These are phyloP conservation scores for Apamea epomidion DNA, from an alignment of 2,888 invertebrate genomes.

Conservation along the genomic window DNA sequence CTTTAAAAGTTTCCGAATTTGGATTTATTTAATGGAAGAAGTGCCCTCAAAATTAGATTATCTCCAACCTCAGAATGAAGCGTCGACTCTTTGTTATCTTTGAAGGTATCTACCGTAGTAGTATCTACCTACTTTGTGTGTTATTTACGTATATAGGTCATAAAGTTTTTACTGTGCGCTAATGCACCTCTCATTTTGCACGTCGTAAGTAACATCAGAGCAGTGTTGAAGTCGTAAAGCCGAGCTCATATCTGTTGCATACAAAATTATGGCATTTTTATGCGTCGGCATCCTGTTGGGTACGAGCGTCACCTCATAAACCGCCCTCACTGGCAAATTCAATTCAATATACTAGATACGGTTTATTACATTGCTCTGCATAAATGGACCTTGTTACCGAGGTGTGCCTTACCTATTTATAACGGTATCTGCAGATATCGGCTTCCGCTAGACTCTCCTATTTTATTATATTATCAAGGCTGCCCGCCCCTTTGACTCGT, in stretches of 20 bases:
- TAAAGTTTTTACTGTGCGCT: constrained; percentile 56
- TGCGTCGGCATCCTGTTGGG: constrained; percentile 76
- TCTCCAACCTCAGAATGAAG: constrained; percentile 16
- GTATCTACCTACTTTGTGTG: constrained; percentile 26
- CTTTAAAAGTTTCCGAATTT: constrained; percentile 75
- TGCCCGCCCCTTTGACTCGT: constrained; percentile 52
- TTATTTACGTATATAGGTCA: constrained; percentile 37
- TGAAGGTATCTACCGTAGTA: background rate
- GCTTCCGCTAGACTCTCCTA: constrained; percentile 51
- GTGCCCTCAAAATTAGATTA: constrained; percentile 65
- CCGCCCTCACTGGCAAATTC: constrained; percentile 78
- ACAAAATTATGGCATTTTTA: constrained; percentile 85
- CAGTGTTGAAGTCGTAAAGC: constrained; percentile 71
- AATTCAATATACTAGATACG: constrained; percentile 80
- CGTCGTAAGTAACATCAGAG: constrained; percentile 61
- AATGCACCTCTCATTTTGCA: constrained; percentile 64
- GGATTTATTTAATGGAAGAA: constrained; percentile 74
- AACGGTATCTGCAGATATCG: constrained; percentile 58
- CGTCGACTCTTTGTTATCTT: constrained; percentile 30
- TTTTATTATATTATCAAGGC: constrained; percentile 59
- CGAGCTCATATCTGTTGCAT: constrained; percentile 82
- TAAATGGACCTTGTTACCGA: constrained; percentile 71
- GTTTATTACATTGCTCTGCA: constrained; percentile 79
- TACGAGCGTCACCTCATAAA: constrained; percentile 83
- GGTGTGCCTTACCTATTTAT: constrained; percentile 60